Percentiles rank a stretch among this genome's conserved stretches.
These are phyloP conservation scores for Drosophila rubida DNA, from an alignment of 2,888 invertebrate genomes.

Conservation along the genomic window DNA sequence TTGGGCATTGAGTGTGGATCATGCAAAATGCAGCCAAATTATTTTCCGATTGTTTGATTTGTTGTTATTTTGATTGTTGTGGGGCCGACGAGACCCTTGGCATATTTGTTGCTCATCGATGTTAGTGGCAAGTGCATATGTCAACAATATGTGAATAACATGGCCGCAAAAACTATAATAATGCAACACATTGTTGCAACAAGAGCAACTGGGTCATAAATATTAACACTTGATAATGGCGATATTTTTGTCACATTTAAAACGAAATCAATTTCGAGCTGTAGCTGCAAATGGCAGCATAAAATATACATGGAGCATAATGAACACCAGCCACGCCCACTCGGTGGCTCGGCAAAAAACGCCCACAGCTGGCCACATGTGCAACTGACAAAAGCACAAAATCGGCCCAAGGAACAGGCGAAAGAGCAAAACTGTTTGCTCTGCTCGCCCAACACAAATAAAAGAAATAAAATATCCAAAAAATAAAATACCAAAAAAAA, in stretches of 20 bases:
- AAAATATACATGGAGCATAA: conserved; percentile 58
- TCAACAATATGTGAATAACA: conserved; percentile 50
- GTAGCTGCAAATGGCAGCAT: conserved; percentile 42
- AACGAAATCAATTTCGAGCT: conserved; percentile 20
- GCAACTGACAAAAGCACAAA: conserved; percentile 72
- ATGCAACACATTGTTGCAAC: conserved; percentile 4
- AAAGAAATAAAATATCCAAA: conserved; percentile 18
- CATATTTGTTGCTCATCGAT: conserved; percentile 39
- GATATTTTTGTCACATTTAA: conserved; percentile 45
- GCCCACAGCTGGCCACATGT: conserved; percentile 58
- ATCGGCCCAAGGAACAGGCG: conserved; percentile 33
- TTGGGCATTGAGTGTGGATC: conserved; percentile 55
- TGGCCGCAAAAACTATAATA: conserved; percentile 13
- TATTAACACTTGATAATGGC: conserved; percentile 54
- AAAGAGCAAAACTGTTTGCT: conserved; percentile 34
- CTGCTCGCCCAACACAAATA: conserved; percentile 32
- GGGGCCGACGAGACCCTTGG: conserved; percentile 15
- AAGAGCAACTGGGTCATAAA: conserved; percentile 35
- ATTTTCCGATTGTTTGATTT: conserved; percentile 60
- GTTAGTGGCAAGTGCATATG: conserved; percentile 41
- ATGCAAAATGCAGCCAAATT: conserved; percentile 61
- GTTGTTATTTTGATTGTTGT: conserved; percentile 49
- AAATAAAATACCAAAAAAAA: conserved; percentile 9
- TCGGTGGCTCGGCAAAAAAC: background rate
- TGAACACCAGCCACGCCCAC: conserved; percentile 47